Evolutionary conservation across 1,140 invertebrate genomes (phyloP).

Genomic region (Homarus americanus): DNA sequence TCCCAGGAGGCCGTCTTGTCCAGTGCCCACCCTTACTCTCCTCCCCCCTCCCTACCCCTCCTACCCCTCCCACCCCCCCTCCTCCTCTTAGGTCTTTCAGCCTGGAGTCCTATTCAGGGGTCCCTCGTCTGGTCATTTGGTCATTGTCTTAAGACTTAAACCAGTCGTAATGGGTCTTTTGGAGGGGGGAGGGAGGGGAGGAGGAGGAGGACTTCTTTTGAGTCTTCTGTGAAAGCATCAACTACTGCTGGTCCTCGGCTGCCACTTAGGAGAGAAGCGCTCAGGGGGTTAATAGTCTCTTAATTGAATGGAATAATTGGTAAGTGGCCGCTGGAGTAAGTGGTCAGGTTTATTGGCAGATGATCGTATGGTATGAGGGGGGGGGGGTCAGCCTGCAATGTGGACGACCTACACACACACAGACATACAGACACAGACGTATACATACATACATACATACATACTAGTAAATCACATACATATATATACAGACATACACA

Average conservation of each 20-base stretch:
- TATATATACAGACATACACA: slow-evolving; percentile 3
- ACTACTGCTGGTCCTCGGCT: too few species aligned
- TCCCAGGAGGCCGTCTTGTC: not conserved
- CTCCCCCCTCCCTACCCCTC: too few species aligned
- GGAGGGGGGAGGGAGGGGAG: slow-evolving; percentile 5
- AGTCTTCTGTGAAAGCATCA: slow-evolving; percentile 40
- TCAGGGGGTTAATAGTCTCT: slow-evolving; percentile 53
- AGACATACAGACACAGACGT: too few species aligned
- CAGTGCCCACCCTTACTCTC: too few species aligned
- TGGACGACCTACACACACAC: not conserved
- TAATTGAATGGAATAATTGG: slow-evolving; percentile 70
- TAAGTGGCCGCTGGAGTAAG: slow-evolving; percentile 56
- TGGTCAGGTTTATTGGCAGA: slow-evolving; percentile 29
- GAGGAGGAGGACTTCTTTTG: too few species aligned
- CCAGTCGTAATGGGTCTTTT: slow-evolving; percentile 37
- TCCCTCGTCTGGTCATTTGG: slow-evolving; percentile 33
- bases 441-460: slow-evolving; percentile 18
- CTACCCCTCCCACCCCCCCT: not conserved
- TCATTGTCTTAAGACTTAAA: slow-evolving; percentile 56
- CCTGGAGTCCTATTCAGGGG: not conserved
- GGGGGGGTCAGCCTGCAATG: too few species aligned
- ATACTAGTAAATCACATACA: slow-evolving; percentile 17
- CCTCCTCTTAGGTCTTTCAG: not conserved
- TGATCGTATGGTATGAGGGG: not conserved
- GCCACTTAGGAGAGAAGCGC: slow-evolving; percentile 60